Conservation (phyloP, 2,797 vertebrate genomes). For the Helostoma temminkii region DNA sequence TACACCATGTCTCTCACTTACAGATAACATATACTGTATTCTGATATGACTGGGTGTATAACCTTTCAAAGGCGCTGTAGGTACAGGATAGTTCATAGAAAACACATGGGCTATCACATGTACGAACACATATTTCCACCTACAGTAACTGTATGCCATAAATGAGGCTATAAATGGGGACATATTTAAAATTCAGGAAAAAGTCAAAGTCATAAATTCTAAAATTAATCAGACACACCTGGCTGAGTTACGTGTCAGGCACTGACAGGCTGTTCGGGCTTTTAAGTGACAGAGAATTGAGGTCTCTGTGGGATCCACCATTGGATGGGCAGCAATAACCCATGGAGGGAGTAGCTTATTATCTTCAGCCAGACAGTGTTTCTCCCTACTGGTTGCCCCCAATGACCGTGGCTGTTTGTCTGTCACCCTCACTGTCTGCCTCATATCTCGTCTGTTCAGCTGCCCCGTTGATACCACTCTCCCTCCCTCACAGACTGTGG, state of each 20-base stretch:
- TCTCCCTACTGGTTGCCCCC: constrained; percentile 57
- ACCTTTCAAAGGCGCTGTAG: constrained; percentile 54
- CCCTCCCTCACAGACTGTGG: constrained; percentile 10
- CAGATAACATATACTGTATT: constrained; percentile 27
- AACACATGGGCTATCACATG: constrained; percentile 5
- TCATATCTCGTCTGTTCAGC: constrained; percentile 68
- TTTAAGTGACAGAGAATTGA: constrained; percentile 51
- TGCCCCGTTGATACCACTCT: constrained; percentile 30
- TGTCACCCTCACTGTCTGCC: constrained; percentile 53
- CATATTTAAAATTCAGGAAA: constrained; percentile 31
- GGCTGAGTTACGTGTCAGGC: constrained; percentile 46
- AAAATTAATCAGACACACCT: constrained; percentile 62
- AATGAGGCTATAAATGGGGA: constrained; percentile 8
- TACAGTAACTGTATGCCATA: background rate
- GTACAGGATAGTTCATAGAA: constrained; percentile 43
- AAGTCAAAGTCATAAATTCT: constrained; percentile 66
- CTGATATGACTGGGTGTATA: constrained; percentile 3
- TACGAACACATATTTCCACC: constrained; percentile 31
- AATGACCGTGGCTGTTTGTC: constrained; percentile 66
- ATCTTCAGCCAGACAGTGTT: constrained; percentile 60
- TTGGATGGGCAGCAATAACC: constrained; percentile 46
- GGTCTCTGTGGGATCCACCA: constrained; percentile 36
- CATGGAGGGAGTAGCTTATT: constrained; percentile 51
- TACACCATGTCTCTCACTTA: constrained; percentile 24
- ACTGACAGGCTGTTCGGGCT: constrained; percentile 8